Evolutionary conservation across 2,888 invertebrate species (phyloP).

Genomic region (Drosophila neutralis): DNA sequence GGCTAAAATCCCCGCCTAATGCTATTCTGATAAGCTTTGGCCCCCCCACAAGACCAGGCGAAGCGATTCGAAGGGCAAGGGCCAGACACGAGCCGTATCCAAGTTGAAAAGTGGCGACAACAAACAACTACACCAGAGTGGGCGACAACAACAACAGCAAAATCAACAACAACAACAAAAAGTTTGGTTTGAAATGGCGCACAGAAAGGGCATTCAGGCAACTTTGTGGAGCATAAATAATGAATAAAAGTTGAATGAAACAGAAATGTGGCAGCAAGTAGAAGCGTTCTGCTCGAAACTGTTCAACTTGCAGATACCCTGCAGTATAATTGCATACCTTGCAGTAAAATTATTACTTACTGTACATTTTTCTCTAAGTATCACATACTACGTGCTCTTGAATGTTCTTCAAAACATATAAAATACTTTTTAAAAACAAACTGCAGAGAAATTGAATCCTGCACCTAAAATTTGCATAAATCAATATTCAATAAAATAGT

Average conservation of each 20-base stretch:
- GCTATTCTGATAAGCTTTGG: slow-evolving; percentile 50
- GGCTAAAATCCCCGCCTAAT: slow-evolving; percentile 41
- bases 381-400: not conserved
- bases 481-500: not conserved
- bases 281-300: not conserved
- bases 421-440: not conserved
- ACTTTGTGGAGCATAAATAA: slow-evolving; percentile 74
- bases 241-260: slow-evolving; percentile 63
- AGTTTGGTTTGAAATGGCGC: slow-evolving; percentile 15
- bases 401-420: not conserved
- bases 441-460: no score
- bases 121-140: slow-evolving; percentile 34
- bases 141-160: slow-evolving; percentile 25
- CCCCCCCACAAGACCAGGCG: slow-evolving; percentile 3
- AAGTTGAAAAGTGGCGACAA: slow-evolving; percentile 40
- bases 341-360: no score
- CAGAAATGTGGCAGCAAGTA: slow-evolving; percentile 14
- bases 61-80: slow-evolving; percentile 61
- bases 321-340: not conserved
- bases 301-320: slow-evolving; percentile 3
- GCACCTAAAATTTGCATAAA: not conserved
- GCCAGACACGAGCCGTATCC: slow-evolving; percentile 42
- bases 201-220: slow-evolving; percentile 53
- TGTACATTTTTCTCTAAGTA: not conserved
- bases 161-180: slow-evolving; percentile 12